Percentiles rank a stretch among this genome's conserved stretches.
phyloP scores from a whole-genome alignment of 2,113 vertebrate genomes.

The Trematocara nigrifrons region DNA sequence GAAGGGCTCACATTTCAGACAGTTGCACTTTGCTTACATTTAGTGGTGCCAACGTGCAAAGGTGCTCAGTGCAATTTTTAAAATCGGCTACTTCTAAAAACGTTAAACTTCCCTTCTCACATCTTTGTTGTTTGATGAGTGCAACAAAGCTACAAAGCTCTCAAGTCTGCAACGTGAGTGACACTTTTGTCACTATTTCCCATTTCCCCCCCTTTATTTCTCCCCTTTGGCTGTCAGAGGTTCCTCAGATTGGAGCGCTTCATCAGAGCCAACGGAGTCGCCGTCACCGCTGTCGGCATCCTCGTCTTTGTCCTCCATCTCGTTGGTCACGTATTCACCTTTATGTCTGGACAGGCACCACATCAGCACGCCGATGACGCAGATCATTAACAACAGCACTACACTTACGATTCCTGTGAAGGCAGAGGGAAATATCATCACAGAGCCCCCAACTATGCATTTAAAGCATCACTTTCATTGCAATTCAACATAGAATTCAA shows the following conservation, averaged over 20 bases:
- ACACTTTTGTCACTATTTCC: neutral
- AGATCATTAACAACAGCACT: slow-evolving; percentile 12
- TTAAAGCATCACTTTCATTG: neutral
- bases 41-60: neutral
- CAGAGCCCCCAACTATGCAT: neutral
- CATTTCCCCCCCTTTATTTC: neutral
- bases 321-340: slow-evolving; percentile 42
- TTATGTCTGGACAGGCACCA: slow-evolving; percentile 29
- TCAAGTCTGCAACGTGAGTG: neutral
- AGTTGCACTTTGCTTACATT: neutral
- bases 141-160: neutral
- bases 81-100: neutral
- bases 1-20: neutral
- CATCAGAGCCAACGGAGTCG: neutral
- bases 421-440: neutral
- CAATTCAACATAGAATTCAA: neutral
- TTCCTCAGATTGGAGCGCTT: neutral
- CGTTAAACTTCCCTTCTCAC: neutral
- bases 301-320: neutral
- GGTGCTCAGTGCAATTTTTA: neutral
- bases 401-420: neutral
- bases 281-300: neutral
- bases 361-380: neutral
- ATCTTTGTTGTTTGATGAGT: neutral
- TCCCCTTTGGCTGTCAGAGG: slow-evolving; percentile 4